Conservation (phyloP, 2,888 invertebrate genomes). For the Anthophora plumipes region DNA sequence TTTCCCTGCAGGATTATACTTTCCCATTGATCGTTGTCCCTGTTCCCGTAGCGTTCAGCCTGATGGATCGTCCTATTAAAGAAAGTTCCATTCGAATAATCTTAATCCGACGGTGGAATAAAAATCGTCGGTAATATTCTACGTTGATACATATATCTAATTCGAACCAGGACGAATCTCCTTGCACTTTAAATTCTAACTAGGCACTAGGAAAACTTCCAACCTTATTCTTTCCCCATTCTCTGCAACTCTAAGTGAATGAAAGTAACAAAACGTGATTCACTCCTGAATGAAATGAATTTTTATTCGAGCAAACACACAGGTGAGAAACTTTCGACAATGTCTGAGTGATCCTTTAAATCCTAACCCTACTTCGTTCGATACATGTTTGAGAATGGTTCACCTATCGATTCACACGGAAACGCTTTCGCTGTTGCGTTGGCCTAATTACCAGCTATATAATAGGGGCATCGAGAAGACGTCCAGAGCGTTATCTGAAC, state of each 20-base stretch:
- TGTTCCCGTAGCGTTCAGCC: background rate
- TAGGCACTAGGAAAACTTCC: too few species aligned
- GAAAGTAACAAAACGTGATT: background rate
- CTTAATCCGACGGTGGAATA: background rate
- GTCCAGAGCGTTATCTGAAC: conserved; percentile 50
- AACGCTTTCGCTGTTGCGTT: conserved; percentile 24
- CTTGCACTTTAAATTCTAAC: too few species aligned
- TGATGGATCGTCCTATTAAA: background rate
- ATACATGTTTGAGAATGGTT: conserved; percentile 15
- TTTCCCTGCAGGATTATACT: background rate
- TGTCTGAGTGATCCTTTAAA: too few species aligned
- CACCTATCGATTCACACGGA: conserved; percentile 49
- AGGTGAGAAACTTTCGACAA: too few species aligned
- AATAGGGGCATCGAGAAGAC: conserved; percentile 51
- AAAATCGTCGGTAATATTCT: background rate
- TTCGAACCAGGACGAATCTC: too few species aligned
- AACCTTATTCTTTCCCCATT: too few species aligned
- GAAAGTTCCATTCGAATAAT: background rate
- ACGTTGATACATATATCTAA: too few species aligned
- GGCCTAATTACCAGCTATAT: conserved; percentile 54
- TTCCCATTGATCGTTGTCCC: background rate
- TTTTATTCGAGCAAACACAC: conserved; percentile 34
- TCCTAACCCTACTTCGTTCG: background rate
- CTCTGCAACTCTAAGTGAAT: too few species aligned
- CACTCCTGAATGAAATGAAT: conserved; percentile 1